These are phyloP conservation scores for Schrankia costaestrigalis DNA, from an alignment of 2,888 invertebrate species.

Conservation along the genomic window DNA sequence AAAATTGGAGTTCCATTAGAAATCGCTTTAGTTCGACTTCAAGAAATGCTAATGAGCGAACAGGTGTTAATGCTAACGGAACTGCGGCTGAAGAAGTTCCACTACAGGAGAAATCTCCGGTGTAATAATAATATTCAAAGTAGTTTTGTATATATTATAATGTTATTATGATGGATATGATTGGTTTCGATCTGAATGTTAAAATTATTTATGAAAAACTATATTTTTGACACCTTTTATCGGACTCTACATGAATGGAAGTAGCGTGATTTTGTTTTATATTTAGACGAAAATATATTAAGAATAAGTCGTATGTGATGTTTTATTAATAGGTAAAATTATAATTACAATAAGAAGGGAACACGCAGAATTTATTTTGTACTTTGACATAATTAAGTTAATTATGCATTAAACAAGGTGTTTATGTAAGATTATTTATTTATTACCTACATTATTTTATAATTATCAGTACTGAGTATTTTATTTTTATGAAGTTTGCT, in stretches of 20 bases:
- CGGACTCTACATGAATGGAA: constrained; percentile 23
- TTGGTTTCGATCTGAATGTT: constrained; percentile 68
- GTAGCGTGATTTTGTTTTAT: constrained; percentile 16
- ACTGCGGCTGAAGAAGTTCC: constrained; percentile 68
- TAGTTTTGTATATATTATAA: neutral
- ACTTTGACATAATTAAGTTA: constrained; percentile 36
- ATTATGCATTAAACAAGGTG: constrained; percentile 33
- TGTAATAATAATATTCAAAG: constrained; percentile 40
- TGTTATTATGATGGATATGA: constrained; percentile 30
- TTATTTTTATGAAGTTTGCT: neutral
- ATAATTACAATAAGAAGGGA: constrained; percentile 24
- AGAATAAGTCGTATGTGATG: constrained; percentile 19
- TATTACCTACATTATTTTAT: neutral
- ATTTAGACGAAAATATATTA: constrained; percentile 24
- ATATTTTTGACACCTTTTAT: constrained; percentile 11
- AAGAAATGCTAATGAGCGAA: constrained; percentile 54
- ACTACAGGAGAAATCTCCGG: constrained; percentile 68
- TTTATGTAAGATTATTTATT: constrained; percentile 12
- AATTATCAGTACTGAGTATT: neutral
- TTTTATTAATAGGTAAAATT: constrained; percentile 38
- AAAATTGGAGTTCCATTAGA: constrained; percentile 78
- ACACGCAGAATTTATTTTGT: constrained; percentile 36
- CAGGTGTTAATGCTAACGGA: constrained; percentile 50
- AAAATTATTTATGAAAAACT: constrained; percentile 40
- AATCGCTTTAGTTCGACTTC: constrained; percentile 63